A percentile compares a stretch with the other conserved stretches of the same genome.
Conservation (phyloP, 2,888 invertebrate genomes). For the Chydorus sphaericus region DNA sequence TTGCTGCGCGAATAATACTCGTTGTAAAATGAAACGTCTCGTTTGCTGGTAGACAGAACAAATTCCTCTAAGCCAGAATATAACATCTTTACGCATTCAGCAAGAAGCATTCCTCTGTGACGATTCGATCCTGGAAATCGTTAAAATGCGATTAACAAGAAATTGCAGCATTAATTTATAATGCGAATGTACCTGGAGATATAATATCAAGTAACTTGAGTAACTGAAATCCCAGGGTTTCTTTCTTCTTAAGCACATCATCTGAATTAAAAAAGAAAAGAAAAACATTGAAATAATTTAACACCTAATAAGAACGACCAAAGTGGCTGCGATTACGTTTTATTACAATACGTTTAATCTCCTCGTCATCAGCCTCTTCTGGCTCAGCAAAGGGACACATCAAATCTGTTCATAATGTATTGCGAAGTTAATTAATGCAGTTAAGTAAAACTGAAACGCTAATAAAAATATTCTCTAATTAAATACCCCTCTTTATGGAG, state of each 20-base stretch:
- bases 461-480: no score
- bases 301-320: no score
- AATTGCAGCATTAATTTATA: neutral
- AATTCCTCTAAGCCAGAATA: slow-evolving; percentile 44
- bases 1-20: slow-evolving; percentile 9
- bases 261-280: no score
- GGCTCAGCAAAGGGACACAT: no score
- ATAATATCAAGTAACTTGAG: slow-evolving; percentile 43
- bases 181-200: slow-evolving; percentile 51
- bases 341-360: no score
- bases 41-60: slow-evolving; percentile 4
- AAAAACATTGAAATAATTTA: no score
- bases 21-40: slow-evolving; percentile 9
- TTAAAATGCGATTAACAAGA: neutral
- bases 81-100: slow-evolving; percentile 57
- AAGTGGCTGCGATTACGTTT: no score
- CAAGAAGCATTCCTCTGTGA: slow-evolving; percentile 51
- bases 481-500: slow-evolving; percentile 39
- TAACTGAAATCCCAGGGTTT: slow-evolving; percentile 46
- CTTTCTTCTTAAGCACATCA: slow-evolving; percentile 47
- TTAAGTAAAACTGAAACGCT: no score
- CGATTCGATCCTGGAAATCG: slow-evolving; percentile 48
- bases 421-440: no score
- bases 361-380: no score
- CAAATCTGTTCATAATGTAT: no score